phyloP scores from a whole-genome alignment of 2,888 invertebrate genomes.

The Terebella lapidaria region DNA sequence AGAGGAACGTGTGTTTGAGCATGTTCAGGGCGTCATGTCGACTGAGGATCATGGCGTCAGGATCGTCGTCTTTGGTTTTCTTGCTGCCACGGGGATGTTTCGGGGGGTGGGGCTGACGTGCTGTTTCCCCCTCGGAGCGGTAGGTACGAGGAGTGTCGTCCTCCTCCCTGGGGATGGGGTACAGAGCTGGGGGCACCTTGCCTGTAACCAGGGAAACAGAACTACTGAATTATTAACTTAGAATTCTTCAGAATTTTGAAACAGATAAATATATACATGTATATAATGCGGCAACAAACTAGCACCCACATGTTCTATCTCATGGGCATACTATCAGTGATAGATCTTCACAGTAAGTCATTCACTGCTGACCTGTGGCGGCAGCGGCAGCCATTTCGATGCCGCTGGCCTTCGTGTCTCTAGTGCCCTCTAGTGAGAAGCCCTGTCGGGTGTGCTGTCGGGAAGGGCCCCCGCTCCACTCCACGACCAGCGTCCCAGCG shows the following conservation, averaged over 20 bases:
- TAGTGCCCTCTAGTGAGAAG: neutral
- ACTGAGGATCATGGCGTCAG: conserved; percentile 23
- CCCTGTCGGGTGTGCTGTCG: conserved; percentile 23
- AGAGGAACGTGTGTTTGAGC: conserved; percentile 38
- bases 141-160: conserved; percentile 48
- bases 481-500: conserved; percentile 45
- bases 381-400: conserved; percentile 49
- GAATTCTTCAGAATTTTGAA: no score
- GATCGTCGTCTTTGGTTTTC: neutral
- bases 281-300: neutral
- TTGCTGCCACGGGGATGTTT: neutral
- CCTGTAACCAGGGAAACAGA: conserved; percentile 32
- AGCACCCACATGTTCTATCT: neutral
- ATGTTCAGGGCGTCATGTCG: conserved; percentile 33
- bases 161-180: conserved; percentile 31
- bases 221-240: no score
- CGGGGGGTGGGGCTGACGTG: neutral
- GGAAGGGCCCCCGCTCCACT: conserved; percentile 42
- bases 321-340: neutral
- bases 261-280: neutral
- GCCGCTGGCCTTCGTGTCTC: neutral
- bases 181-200: conserved; percentile 33
- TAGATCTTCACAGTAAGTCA: neutral
- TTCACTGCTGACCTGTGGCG: conserved; percentile 25
- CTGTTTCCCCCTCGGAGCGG: conserved; percentile 33